These are phyloP conservation scores for Meriones psammophilus DNA, from an alignment of 2,797 vertebrate genomes.

Conservation along the genomic window DNA sequence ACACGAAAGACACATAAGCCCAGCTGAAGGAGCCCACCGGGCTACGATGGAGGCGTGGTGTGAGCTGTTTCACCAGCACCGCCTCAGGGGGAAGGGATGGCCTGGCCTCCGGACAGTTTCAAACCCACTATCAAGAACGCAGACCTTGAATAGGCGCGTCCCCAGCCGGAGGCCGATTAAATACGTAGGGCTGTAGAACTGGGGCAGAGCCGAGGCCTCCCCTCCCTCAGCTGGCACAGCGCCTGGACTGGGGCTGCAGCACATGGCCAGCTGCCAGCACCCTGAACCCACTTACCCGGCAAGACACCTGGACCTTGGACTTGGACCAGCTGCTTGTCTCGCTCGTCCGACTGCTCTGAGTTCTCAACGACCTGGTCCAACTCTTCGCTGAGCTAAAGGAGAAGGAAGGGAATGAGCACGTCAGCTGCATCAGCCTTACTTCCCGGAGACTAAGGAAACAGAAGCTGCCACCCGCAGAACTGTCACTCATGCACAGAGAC, in stretches of 20 bases:
- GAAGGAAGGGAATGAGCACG: conserved; percentile 62
- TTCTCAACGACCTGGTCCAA: conserved; percentile 85
- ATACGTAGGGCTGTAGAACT: conserved; percentile 49
- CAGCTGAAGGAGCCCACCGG: not conserved
- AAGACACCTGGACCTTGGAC: conserved; percentile 86
- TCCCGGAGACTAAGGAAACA: conserved; percentile 45
- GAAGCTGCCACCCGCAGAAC: conserved; percentile 51
- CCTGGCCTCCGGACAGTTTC: not conserved
- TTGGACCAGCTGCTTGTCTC: conserved; percentile 82
- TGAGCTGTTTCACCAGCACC: not conserved
- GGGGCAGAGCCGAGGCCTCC: not conserved
- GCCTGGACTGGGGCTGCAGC: not conserved
- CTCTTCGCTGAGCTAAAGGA: conserved; percentile 93
- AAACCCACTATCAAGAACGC: not conserved
- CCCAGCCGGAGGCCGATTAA: conserved; percentile 59
- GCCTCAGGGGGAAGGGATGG: not conserved
- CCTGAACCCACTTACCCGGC: conserved; percentile 88
- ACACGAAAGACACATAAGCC: accelerated
- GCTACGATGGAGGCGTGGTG: not conserved
- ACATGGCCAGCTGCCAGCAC: not conserved
- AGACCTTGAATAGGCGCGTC: not conserved
- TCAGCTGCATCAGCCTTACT: not conserved
- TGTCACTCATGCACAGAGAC: not conserved
- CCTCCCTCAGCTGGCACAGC: not conserved
- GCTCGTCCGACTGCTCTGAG: conserved; percentile 82